Conservation (phyloP, 2,888 invertebrate genomes). For the Cinara cedri region DNA sequence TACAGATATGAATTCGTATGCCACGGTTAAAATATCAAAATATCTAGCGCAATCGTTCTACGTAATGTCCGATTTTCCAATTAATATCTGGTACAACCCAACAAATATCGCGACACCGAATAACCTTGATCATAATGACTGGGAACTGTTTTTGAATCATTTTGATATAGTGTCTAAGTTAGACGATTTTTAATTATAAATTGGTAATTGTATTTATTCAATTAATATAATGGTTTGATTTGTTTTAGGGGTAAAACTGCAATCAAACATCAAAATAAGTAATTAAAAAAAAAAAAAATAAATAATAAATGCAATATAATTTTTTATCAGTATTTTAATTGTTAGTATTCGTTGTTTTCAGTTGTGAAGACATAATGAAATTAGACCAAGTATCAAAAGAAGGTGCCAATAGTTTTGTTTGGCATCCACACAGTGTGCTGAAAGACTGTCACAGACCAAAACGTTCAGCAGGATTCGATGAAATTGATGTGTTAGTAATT, state of each 20-base stretch:
- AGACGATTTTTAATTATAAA: not conserved
- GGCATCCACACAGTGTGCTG: constrained; percentile 23
- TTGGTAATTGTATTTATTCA: not conserved
- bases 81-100: constrained; percentile 25
- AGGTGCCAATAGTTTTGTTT: not conserved
- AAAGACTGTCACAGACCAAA: not conserved
- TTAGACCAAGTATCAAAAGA: constrained; percentile 17
- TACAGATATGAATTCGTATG: constrained; percentile 26
- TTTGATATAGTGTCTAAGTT: not conserved
- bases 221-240: not conserved
- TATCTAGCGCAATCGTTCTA: constrained; percentile 24
- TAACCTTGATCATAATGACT: constrained; percentile 1
- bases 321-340: not conserved
- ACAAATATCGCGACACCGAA: not conserved
- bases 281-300: no score
- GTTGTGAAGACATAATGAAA: constrained; percentile 18
- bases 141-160: constrained; percentile 28
- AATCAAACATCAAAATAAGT: not conserved
- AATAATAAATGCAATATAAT: not conserved
- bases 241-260: not conserved
- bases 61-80: constrained; percentile 16
- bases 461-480: not conserved
- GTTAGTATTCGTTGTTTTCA: not conserved
- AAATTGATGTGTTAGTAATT: constrained; percentile 12
- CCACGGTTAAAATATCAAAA: not conserved